These are phyloP conservation scores for Steinernema feltiae DNA, from an alignment of 1,140 invertebrate genomes.

Conservation along the genomic window DNA sequence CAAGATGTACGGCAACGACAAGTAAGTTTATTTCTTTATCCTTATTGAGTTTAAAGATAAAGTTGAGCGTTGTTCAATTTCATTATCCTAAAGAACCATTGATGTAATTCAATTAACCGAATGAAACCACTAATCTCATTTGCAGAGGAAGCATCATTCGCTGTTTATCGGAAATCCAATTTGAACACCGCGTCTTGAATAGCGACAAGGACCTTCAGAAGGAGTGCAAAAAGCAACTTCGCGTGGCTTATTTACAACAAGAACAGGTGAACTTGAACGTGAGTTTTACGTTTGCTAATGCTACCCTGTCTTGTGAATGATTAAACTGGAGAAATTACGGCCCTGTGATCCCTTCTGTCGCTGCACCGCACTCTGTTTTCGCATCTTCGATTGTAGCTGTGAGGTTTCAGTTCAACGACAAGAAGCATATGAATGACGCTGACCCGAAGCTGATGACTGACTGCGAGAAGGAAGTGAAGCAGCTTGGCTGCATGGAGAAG, in stretches of 20 bases:
- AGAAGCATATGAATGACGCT: constrained; percentile 60
- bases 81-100: too few relatives aligned
- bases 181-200: constrained; percentile 63
- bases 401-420: constrained; percentile 56
- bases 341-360: neutral
- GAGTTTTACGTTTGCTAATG: constrained; percentile 39
- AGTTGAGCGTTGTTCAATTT: too few relatives aligned
- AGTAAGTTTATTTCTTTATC: constrained; percentile 44
- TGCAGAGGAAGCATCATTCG: constrained; percentile 75
- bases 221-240: constrained; percentile 58
- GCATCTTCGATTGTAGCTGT: neutral
- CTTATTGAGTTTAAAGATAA: too few relatives aligned
- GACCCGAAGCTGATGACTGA: constrained; percentile 73
- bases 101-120: too few relatives aligned
- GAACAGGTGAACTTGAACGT: constrained; percentile 58
- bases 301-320: constrained; percentile 1
- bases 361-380: neutral
- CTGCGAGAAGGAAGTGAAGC: constrained; percentile 72
- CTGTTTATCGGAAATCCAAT: constrained; percentile 74
- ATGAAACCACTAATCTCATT: constrained; percentile 22
- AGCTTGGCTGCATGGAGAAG: constrained; percentile 64
- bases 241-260: constrained; percentile 56
- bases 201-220: constrained; percentile 78
- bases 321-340: neutral
- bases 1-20: constrained; percentile 56